Conservation (phyloP, 1,140 invertebrate genomes). For the Pseudomyrmex gracilis region DNA sequence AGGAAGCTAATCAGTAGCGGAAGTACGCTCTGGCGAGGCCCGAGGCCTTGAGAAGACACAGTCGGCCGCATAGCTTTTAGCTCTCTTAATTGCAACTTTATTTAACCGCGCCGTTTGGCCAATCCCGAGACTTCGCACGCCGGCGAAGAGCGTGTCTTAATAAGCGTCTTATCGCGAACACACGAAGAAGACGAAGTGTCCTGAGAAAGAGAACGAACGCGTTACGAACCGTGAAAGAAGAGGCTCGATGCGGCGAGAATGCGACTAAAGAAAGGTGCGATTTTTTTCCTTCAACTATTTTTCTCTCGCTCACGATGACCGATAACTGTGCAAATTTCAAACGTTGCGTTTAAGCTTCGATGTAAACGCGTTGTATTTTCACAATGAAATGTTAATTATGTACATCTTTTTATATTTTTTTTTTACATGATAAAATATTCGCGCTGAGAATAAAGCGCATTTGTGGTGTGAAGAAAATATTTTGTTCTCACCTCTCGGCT, state of each 20-base stretch:
- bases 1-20: constrained; percentile 86
- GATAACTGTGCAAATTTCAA: too few species aligned
- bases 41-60: constrained; percentile 81
- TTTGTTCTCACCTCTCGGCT: too few species aligned
- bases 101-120: constrained; percentile 75
- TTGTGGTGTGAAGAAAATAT: too few species aligned
- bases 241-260: constrained; percentile 31
- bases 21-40: constrained; percentile 83
- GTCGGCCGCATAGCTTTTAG: constrained; percentile 80
- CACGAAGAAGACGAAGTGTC: constrained; percentile 33
- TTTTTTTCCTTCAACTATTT: constrained; percentile 1
- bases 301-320: too few species aligned
- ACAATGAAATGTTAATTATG: too few species aligned
- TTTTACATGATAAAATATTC: too few species aligned
- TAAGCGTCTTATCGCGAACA: constrained; percentile 67
- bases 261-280: constrained; percentile 13
- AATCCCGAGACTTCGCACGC: constrained; percentile 57
- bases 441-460: too few species aligned
- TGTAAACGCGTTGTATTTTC: too few species aligned
- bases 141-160: constrained; percentile 64
- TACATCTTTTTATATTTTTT: too few species aligned
- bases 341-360: too few species aligned
- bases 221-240: constrained; percentile 67
- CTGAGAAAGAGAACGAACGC: constrained; percentile 23
- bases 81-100: constrained; percentile 85